These are phyloP conservation scores for Dendroctonus valens DNA, from an alignment of 1,140 invertebrate genomes.

Conservation along the genomic window DNA sequence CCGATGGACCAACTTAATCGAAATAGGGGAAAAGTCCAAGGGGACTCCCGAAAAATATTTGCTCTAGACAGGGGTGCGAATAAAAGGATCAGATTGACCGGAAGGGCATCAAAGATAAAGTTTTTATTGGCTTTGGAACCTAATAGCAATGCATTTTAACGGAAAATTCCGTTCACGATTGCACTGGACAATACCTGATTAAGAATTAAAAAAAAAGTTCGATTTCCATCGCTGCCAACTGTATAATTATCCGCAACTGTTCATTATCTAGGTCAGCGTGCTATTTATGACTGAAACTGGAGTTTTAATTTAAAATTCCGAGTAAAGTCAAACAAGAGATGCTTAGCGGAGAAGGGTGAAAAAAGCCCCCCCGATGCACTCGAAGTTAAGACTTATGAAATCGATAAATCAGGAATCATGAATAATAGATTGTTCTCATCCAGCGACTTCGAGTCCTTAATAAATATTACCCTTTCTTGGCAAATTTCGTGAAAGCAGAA, in stretches of 20 bases:
- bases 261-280: neutral
- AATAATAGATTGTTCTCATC: conserved; percentile 17
- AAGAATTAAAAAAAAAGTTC: too few relatives aligned
- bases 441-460: conserved; percentile 15
- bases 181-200: too few relatives aligned
- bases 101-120: conserved; percentile 3
- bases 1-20: conserved; percentile 7
- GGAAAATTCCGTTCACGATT: neutral
- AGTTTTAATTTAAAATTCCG: too few relatives aligned
- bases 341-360: too few relatives aligned
- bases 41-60: conserved; percentile 12
- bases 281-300: too few relatives aligned
- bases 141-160: neutral
- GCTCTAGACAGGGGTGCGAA: conserved; percentile 10
- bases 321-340: too few relatives aligned
- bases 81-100: conserved; percentile 20
- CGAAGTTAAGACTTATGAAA: too few relatives aligned
- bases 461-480: conserved; percentile 18
- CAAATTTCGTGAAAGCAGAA: conserved; percentile 7
- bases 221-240: too few relatives aligned
- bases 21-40: conserved; percentile 1
- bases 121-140: conserved; percentile 1
- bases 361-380: too few relatives aligned
- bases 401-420: conserved; percentile 11
- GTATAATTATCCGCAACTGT: neutral